These are phyloP conservation scores for Lasiurus cinereus DNA, from an alignment of 2,113 vertebrate species.

Conservation along the genomic window DNA sequence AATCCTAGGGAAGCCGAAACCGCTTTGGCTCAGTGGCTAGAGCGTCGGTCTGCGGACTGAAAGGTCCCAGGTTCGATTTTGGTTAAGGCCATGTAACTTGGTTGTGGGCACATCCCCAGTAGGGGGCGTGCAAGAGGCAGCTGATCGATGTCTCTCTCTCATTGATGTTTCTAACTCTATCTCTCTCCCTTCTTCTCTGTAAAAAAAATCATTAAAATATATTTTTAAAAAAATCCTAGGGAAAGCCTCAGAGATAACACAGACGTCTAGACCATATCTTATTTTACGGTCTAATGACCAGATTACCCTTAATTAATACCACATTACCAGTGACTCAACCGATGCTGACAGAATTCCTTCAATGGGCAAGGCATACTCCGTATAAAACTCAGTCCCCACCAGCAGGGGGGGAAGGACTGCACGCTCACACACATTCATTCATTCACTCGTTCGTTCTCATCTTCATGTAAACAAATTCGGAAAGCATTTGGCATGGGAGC, in stretches of 20 bases:
- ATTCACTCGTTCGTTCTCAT: background rate
- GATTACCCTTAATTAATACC: background rate
- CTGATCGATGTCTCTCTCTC: too few species aligned
- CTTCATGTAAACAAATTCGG: background rate
- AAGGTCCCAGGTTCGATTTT: too few species aligned
- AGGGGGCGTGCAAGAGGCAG: too few species aligned
- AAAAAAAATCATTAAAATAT: too few species aligned
- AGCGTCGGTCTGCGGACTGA: too few species aligned
- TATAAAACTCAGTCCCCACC: background rate
- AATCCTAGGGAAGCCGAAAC: background rate
- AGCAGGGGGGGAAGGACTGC: background rate
- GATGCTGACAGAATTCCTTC: background rate
- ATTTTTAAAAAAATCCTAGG: background rate
- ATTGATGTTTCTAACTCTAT: too few species aligned
- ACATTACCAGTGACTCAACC: background rate
- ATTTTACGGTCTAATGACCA: background rate
- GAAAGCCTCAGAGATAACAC: background rate
- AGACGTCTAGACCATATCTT: background rate
- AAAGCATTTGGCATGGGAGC: background rate
- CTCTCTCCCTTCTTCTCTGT: too few species aligned
- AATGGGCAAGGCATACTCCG: background rate
- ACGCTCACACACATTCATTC: background rate
- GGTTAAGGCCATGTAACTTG: too few species aligned
- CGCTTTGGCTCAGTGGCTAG: too few species aligned
- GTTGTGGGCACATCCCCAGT: too few species aligned